Evolutionary conservation across 1,140 invertebrate genomes (phyloP).

Genomic region (Diorhabda carinulata): DNA sequence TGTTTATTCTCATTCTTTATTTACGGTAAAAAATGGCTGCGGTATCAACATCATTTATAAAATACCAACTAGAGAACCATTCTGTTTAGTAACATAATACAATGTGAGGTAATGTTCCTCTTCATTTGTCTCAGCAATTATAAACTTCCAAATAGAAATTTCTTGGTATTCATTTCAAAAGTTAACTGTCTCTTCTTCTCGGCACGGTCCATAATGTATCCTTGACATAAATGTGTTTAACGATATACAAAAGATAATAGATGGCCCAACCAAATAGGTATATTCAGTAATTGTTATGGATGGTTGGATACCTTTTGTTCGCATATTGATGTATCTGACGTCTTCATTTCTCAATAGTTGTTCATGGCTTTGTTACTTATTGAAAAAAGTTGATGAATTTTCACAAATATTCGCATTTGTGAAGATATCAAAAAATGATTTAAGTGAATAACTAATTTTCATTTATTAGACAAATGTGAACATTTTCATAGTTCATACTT

Average conservation of each 20-base stretch:
- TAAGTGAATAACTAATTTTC: no score
- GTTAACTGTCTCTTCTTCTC: not conserved
- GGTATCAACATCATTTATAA: not conserved
- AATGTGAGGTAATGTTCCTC: constrained; percentile 1
- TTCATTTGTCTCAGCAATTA: constrained; percentile 2
- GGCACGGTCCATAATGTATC: not conserved
- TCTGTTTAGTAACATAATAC: not conserved
- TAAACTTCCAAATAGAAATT: constrained; percentile 1
- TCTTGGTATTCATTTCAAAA: constrained; percentile 2
- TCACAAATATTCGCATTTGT: no score
- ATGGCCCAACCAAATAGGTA: not conserved
- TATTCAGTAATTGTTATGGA: not conserved
- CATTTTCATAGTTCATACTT: no score
- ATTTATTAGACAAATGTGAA: no score
- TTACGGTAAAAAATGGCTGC: no score
- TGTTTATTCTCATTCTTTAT: no score
- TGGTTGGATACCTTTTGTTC: constrained; percentile 1
- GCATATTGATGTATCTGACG: not conserved
- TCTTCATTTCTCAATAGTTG: not conserved
- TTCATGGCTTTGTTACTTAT: no score
- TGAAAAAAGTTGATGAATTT: no score
- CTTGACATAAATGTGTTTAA: constrained; percentile 1
- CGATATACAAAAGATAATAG: constrained; percentile 1
- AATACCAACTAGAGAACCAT: not conserved
- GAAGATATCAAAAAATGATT: no score